phyloP scores from a whole-genome alignment of 2,888 invertebrate genomes.

The Stictocephala bisonia region DNA sequence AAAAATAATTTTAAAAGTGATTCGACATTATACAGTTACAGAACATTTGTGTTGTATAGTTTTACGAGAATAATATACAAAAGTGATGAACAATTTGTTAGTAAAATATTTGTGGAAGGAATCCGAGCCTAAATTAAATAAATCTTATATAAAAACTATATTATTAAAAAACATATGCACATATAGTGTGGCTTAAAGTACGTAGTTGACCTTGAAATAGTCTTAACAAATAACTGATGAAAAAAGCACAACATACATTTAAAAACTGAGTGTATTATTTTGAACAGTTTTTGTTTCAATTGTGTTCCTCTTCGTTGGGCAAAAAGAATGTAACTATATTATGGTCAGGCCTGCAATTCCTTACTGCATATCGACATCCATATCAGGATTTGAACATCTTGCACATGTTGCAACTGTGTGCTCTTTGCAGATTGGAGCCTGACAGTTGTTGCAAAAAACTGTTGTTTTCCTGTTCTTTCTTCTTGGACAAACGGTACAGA shows the following conservation, averaged over 20 bases:
- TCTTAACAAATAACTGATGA: not conserved
- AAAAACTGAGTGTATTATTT: not conserved
- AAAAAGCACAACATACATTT: not conserved
- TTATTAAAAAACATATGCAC: not conserved
- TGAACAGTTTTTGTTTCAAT: not conserved
- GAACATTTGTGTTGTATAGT: too few relatives aligned
- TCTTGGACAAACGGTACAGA: slow-evolving; percentile 25
- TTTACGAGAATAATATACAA: too few relatives aligned
- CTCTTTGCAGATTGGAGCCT: slow-evolving; percentile 26
- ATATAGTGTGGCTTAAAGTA: not conserved
- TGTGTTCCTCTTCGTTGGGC: not conserved
- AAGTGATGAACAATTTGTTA: too few relatives aligned
- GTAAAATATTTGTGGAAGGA: too few relatives aligned
- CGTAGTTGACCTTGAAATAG: slow-evolving; percentile 5
- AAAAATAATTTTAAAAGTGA: too few relatives aligned
- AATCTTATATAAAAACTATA: too few relatives aligned
- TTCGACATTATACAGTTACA: too few relatives aligned
- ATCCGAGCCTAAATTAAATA: too few relatives aligned
- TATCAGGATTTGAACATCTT: slow-evolving; percentile 25
- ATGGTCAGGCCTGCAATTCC: not conserved
- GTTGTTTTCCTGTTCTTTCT: slow-evolving; percentile 36
- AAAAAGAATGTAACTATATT: not conserved
- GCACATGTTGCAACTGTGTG: not conserved
- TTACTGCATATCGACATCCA: slow-evolving; percentile 2
- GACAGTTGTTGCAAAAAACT: slow-evolving; percentile 4